Evolutionary conservation across 2,888 invertebrate species (phyloP).

Genomic region (Cantharis flavilabris): DNA sequence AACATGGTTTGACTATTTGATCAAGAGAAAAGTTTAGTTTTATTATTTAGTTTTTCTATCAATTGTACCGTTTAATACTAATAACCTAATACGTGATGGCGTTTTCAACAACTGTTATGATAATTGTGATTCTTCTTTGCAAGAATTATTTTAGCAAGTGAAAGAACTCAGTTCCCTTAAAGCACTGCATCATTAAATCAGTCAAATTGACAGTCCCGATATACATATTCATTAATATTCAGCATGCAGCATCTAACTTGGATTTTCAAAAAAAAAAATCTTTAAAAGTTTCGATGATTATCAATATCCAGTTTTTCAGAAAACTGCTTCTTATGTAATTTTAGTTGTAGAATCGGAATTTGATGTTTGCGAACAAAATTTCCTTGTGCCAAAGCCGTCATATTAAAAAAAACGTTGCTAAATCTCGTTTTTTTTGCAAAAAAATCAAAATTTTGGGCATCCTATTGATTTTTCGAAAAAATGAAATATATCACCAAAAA

Average conservation of each 20-base stretch:
- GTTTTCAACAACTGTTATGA: constrained; percentile 16
- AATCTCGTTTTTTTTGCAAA: too few species aligned
- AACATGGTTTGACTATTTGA: constrained; percentile 7
- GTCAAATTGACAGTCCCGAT: not conserved
- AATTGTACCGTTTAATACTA: constrained; percentile 28
- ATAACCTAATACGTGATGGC: constrained; percentile 19
- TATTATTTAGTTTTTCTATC: constrained; percentile 17
- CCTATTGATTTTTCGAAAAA: too few species aligned
- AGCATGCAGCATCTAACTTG: not conserved
- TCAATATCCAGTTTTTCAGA: too few species aligned
- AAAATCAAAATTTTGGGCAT: too few species aligned
- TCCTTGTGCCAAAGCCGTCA: too few species aligned
- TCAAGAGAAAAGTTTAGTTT: constrained; percentile 13
- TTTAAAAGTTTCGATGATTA: too few species aligned
- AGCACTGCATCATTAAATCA: not conserved
- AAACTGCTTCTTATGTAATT: too few species aligned
- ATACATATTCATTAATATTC: not conserved
- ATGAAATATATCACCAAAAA: too few species aligned
- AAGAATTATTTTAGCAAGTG: not conserved
- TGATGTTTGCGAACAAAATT: too few species aligned
- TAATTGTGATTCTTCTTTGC: not conserved
- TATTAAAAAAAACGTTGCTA: too few species aligned
- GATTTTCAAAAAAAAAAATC: not conserved
- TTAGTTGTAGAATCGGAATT: too few species aligned
- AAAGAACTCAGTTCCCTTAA: not conserved